phyloP scores from a whole-genome alignment of 2,113 vertebrate species.

The Rhinopithecus roxellana region DNA sequence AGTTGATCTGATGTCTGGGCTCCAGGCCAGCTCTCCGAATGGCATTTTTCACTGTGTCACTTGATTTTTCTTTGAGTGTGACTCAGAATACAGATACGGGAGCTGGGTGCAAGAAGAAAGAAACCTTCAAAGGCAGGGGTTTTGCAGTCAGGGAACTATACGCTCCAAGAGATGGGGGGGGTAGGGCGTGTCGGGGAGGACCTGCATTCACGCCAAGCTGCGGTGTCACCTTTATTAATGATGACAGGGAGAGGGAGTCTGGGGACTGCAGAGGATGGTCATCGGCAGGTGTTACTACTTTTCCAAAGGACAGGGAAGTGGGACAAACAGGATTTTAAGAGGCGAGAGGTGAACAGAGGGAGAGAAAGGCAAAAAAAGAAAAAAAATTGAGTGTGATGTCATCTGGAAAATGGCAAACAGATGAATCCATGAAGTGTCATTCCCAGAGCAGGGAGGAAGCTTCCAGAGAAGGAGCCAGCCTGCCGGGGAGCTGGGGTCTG shows the following conservation, averaged over 20 bases:
- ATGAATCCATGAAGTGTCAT: slow-evolving; percentile 43
- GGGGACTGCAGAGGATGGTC: slow-evolving; percentile 1
- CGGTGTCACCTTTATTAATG: slow-evolving; percentile 70
- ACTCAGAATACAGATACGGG: neutral
- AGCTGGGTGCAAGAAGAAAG: neutral
- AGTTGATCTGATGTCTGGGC: slow-evolving; percentile 7
- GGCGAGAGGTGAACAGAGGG: slow-evolving; percentile 2
- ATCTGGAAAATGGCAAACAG: slow-evolving; percentile 60
- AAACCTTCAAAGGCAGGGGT: neutral
- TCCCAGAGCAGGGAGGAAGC: neutral
- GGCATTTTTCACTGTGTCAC: slow-evolving; percentile 48
- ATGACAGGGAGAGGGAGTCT: slow-evolving; percentile 37
- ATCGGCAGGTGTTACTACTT: slow-evolving; percentile 1
- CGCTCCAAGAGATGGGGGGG: neutral
- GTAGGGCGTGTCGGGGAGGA: neutral
- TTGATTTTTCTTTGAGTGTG: slow-evolving; percentile 52
- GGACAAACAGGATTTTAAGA: slow-evolving; percentile 50
- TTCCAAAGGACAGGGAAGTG: slow-evolving; percentile 48
- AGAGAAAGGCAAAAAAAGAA: neutral
- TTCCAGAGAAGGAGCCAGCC: neutral
- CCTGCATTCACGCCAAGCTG: slow-evolving; percentile 4
- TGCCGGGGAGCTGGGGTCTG: neutral
- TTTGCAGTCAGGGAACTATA: neutral
- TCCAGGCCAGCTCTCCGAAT: neutral
- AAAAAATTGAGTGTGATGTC: slow-evolving; percentile 37